Base-by-base conservation (phyloP, 2,113 vertebrate species). In the Saimiri boliviensis region DNA sequence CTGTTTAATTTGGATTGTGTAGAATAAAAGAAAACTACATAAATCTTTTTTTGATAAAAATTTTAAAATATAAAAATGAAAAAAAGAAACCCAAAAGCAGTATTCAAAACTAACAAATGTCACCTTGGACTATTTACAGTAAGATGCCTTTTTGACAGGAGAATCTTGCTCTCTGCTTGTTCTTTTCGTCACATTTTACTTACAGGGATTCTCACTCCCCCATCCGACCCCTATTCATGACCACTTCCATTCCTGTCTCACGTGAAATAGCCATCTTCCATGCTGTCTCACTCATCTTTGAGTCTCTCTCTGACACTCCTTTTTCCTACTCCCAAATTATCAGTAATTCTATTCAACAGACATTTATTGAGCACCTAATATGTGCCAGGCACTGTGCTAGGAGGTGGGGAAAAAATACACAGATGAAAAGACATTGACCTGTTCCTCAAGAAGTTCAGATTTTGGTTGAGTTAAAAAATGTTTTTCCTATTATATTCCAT, bases 61-160 rank as follows among this genome's bases (percentile, higher is more conserved):
- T 96, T 97, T 96, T 94, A 98, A 98, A 98, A 97, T 98, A 98
- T 84, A 98, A 98, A 98, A 98, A 98, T 93, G 80, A 97, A 96
- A 98, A 86, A 90, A 66, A 86, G 20, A 58, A 94, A 54, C 32
- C 35, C 63, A 81, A 97, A 96, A 80, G 76, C 94, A 97, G 60
- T 91, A 98, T 96, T 96, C 13, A 95, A 74, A 32, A 80, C 95
- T 81, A 81, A 91, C 71, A 96, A 95, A 77, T 35, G 32, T 97
- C 89, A 97, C 83, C 77, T 93, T 95, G 88, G 79, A 97, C 90
- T 98, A 98, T 98, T 97, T 98, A 98, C 98, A 98, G 89, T 97
- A 92, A 94, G 96, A 98, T 81, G 91, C 35, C 81, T 82, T 97
- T 97, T 83, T 94, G 95, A 76, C 21, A 94, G 71, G 95, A 97